phyloP scores from a whole-genome alignment of 1,140 invertebrate species.

The Diuraphis noxia region DNA sequence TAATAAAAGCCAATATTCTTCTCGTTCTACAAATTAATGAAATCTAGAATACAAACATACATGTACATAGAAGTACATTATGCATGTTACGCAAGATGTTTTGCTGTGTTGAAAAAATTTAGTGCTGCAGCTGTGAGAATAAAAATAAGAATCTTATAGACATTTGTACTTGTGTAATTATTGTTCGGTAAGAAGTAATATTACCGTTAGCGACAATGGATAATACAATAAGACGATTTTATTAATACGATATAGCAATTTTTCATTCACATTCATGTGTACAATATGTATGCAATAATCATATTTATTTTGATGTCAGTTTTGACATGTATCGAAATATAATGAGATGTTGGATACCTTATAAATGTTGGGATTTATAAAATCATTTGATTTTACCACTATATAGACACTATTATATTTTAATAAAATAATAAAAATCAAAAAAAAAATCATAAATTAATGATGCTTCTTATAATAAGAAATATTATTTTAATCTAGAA shows the following conservation, averaged over 20 bases:
- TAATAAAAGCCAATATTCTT: not conserved
- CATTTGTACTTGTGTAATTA: conserved; percentile 16
- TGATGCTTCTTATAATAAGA: no score
- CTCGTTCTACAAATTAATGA: not conserved
- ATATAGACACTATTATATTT: not conserved
- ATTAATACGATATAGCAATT: conserved; percentile 8
- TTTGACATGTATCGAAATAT: not conserved
- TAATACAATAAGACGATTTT: not conserved
- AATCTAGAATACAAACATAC: not conserved
- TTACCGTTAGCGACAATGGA: not conserved
- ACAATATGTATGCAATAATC: not conserved
- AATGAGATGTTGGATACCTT: not conserved
- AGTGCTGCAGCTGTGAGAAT: not conserved
- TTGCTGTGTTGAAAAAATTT: not conserved
- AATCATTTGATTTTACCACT: not conserved
- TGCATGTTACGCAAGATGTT: not conserved
- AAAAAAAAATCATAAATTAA: not conserved
- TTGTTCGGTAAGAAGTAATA: not conserved
- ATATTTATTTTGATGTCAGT: not conserved
- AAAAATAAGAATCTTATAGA: not conserved
- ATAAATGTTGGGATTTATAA: not conserved
- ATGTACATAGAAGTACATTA: no score
- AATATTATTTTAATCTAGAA: not conserved
- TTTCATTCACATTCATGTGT: not conserved
- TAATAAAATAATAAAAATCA: not conserved